phyloP scores from a whole-genome alignment of 2,113 vertebrate genomes.

The Myxocyprinus asiaticus region DNA sequence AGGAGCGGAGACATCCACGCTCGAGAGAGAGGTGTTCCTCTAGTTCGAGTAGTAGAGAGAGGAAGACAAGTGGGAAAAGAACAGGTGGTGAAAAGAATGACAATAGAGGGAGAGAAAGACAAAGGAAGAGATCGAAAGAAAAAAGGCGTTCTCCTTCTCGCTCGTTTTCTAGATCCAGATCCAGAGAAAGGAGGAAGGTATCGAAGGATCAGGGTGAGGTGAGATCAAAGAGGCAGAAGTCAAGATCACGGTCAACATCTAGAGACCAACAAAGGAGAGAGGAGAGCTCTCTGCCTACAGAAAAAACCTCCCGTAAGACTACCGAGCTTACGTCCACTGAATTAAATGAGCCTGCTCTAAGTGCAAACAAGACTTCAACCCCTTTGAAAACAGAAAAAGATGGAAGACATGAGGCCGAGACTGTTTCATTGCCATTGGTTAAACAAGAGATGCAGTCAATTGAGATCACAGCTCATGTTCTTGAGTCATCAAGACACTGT shows the following conservation, averaged over 20 bases:
- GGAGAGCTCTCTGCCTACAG: neutral
- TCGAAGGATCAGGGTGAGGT: slow-evolving; percentile 1
- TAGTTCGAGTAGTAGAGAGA: slow-evolving; percentile 76
- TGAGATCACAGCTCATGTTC: neutral
- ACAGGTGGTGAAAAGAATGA: slow-evolving; percentile 70
- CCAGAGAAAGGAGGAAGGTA: slow-evolving; percentile 77
- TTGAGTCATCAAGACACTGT: slow-evolving; percentile 22
- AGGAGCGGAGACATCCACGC: slow-evolving; percentile 29
- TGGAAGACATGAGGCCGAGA: neutral
- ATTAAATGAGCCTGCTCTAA: neutral
- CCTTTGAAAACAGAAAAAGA: slow-evolving; percentile 11
- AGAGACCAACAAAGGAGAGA: slow-evolving; percentile 13
- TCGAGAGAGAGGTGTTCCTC: slow-evolving; percentile 13
- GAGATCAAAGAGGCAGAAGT: slow-evolving; percentile 12
- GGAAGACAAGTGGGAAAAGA: slow-evolving; percentile 66
- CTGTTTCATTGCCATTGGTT: slow-evolving; percentile 6
- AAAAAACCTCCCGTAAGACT: slow-evolving; percentile 39
- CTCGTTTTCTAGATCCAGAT: slow-evolving; percentile 62
- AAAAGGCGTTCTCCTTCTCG: slow-evolving; percentile 66
- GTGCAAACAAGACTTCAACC: neutral
- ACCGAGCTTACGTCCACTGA: neutral
- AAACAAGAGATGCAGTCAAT: slow-evolving; percentile 22
- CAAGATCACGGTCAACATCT: slow-evolving; percentile 24
- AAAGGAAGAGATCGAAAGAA: slow-evolving; percentile 62
- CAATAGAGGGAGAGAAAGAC: slow-evolving; percentile 60